Evolutionary conservation across 2,797 vertebrate genomes (phyloP).

Genomic region (Fistularia commersonii): DNA sequence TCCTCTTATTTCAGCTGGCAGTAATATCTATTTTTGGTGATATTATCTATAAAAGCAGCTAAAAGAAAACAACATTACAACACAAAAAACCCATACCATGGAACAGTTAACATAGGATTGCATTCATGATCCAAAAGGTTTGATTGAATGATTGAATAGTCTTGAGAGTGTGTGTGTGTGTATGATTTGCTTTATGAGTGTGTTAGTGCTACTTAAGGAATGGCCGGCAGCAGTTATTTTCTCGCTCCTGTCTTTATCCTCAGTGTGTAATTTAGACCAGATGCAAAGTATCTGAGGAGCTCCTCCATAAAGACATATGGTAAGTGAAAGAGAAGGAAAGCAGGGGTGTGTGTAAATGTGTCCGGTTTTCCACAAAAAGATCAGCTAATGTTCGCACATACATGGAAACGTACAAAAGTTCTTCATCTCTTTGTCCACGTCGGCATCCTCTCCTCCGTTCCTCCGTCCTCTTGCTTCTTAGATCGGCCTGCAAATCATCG

Average conservation of each 20-base stretch:
- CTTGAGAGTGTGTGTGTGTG: constrained; percentile 3
- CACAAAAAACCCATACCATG: background rate
- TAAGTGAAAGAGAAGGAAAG: constrained; percentile 15
- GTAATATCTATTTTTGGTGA: too few species aligned
- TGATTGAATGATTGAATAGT: constrained; percentile 12
- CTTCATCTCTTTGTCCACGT: too few species aligned
- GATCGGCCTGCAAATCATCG: too few species aligned
- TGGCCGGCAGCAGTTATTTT: constrained; percentile 10
- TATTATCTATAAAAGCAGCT: too few species aligned
- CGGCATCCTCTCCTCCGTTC: too few species aligned
- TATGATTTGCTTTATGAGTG: background rate
- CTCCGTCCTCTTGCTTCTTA: too few species aligned
- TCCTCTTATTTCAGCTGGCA: too few species aligned
- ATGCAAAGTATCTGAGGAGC: constrained; percentile 49
- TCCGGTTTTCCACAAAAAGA: background rate
- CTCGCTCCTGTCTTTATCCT: constrained; percentile 31
- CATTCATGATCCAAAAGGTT: constrained; percentile 17
- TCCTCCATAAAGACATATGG: constrained; percentile 49
- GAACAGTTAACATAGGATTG: constrained; percentile 1
- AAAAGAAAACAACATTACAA: too few species aligned
- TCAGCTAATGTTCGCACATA: too few species aligned
- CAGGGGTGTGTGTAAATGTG: constrained; percentile 6
- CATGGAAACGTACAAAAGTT: too few species aligned
- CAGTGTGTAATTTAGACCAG: constrained; percentile 53
- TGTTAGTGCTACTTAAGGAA: constrained; percentile 39